These are phyloP conservation scores for Acanthoscelides obtectus DNA, from an alignment of 2,888 invertebrate genomes.

Conservation along the genomic window DNA sequence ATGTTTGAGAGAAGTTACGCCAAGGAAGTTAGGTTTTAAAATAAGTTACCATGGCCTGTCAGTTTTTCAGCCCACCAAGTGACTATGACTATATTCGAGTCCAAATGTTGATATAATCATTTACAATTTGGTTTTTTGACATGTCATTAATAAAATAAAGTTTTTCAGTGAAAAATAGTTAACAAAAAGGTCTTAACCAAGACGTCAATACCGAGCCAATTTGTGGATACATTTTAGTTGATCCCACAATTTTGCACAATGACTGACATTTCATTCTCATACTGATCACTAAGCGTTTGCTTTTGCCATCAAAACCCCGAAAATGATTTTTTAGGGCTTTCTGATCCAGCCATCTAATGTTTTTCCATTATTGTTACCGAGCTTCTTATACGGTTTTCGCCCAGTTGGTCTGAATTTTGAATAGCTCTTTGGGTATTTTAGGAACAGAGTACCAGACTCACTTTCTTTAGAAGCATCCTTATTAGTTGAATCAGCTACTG, in stretches of 20 bases:
- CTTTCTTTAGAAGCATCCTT: not conserved
- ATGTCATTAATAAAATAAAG: too few relatives aligned
- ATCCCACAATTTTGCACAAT: not conserved
- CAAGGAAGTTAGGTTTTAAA: too few relatives aligned
- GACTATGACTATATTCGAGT: too few relatives aligned
- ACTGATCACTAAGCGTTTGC: not conserved
- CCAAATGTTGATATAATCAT: too few relatives aligned
- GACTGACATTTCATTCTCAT: not conserved
- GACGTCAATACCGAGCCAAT: too few relatives aligned
- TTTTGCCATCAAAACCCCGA: not conserved
- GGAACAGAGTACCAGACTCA: not conserved
- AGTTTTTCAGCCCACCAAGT: too few relatives aligned
- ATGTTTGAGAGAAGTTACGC: too few relatives aligned
- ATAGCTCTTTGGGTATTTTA: not conserved
- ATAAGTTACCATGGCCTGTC: too few relatives aligned
- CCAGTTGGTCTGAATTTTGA: not conserved
- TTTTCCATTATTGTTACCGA: conserved; percentile 15
- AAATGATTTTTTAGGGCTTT: conserved; percentile 18
- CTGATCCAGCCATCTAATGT: conserved; percentile 38
- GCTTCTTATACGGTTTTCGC: conserved; percentile 15
- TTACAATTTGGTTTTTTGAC: too few relatives aligned
- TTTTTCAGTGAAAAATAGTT: too few relatives aligned
- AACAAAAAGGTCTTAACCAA: too few relatives aligned
- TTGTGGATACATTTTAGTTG: too few relatives aligned
- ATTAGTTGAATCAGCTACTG: not conserved